These are phyloP conservation scores for Ophiodon elongatus DNA, from an alignment of 2,113 vertebrate species.

Conservation along the genomic window DNA sequence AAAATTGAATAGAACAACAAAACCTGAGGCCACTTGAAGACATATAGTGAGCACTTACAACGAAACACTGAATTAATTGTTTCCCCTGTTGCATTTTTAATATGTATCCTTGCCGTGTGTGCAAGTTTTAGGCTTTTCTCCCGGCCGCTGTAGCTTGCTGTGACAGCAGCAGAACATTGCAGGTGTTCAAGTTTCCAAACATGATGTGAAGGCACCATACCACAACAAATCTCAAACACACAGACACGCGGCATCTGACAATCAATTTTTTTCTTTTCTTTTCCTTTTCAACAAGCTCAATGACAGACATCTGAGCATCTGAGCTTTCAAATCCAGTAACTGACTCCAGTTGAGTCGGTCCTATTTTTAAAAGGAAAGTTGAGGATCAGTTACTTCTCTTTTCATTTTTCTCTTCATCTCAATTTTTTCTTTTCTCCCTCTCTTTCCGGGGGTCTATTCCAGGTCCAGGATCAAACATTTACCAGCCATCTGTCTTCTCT, in stretches of 20 bases:
- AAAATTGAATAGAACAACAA: background rate
- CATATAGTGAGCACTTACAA: slow-evolving; percentile 4
- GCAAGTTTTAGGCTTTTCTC: background rate
- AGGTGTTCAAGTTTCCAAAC: slow-evolving; percentile 15
- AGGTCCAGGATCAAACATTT: slow-evolving; percentile 8
- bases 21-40: background rate
- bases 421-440: background rate
- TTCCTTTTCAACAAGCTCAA: background rate
- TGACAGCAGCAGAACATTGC: background rate
- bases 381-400: background rate
- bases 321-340: background rate
- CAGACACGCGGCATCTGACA: background rate
- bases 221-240: background rate
- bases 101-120: background rate
- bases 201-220: background rate
- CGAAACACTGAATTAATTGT: slow-evolving; percentile 15
- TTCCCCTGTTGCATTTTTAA: slow-evolving; percentile 37
- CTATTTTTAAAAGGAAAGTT: background rate
- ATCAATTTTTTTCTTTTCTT: background rate
- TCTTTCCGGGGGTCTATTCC: background rate
- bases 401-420: background rate
- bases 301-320: background rate
- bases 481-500: slow-evolving; percentile 28
- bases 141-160: background rate
- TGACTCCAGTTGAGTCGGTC: background rate